Evolutionary conservation across 2,888 invertebrate species (phyloP), one percentile per base, ranked within the genome.

Genomic region (Epinotia nisella): DNA sequence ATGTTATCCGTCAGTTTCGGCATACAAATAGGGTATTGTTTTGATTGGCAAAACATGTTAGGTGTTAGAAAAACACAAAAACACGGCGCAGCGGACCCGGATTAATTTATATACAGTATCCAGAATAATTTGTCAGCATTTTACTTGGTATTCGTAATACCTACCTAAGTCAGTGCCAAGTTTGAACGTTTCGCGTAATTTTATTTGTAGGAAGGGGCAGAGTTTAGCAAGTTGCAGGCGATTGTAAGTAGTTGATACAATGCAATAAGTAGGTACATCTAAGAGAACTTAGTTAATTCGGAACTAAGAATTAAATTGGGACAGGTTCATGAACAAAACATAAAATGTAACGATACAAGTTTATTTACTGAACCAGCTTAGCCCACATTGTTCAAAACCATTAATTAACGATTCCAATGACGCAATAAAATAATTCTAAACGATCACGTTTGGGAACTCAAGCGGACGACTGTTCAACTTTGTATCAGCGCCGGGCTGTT

Each of bases 401-500:
- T 19, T 60, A 7, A 39, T 17, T 3, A 4, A 15, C 9, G 2
- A 58, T 35, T 60, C 3, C 0, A 19, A 35, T 21, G 11, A 11
- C 5, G 1, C 13, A 60, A 17, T 7, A 21, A 15, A 24, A 62
- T 15, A 4, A 19, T 24, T 45, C 45, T 17, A 29, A 51, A 64
- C 11, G n/a, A n/a, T n/a, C n/a, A n/a, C 19, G 7, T n/a, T 49
- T 15, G 11, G 10, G 9, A 39, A 5, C 9, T 66, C 15, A 66
- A 67, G 58, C 67, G 0, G 35, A 19, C 2, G 56, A n/a, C 19
- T 81, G 82, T n/a, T 78, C 76, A 1, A 78, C 79, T 9, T 82
- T 78, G 74, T 76, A 11, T 83, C 81, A 15, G 80, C 70, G 4
- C 80, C 86, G 9, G 85, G 80, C 17, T n/a, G n/a, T n/a, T n/a